Base-by-base conservation (phyloP, 2,113 vertebrate genomes). In the Neomonachus schauinslandi region DNA sequence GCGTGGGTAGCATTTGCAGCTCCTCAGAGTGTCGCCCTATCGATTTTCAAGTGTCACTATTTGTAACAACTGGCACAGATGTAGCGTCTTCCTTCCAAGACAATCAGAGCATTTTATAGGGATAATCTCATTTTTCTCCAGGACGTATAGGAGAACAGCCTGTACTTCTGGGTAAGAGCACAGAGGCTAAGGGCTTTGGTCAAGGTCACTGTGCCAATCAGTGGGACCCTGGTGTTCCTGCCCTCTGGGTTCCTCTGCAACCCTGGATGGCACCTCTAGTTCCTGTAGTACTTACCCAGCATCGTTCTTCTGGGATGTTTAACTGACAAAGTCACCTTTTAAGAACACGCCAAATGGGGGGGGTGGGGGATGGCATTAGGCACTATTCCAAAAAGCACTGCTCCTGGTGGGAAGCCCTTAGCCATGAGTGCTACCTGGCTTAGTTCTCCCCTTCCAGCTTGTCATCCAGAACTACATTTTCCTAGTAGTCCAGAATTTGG, bases 11-110 rank as follows among this genome's bases (percentile, higher is more conserved):
- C 55, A 81, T 63, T 59, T 90, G 42, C 16, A 39, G 92, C 51
- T 95, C 74, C 81, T 88, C 6, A 63, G 86, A 97, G 85, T 49
- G 21, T 90, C 67, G 63, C 67, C 90, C 90, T 97, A 96, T 94
- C 0, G 16, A 96, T 98, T 98, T 95, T 71, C 79, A 96, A 76
- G 63, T 91, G 82, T 95, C 97, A 89, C 69, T 94, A 95, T 96
- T 96, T 97, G 88, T 96, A 97, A 97, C 81, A 89, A 88, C 51
- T 96, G 80, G 90, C 93, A 97, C 89, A 96, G 61, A 96, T 42
- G 89, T n/a, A 95, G 89, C 63, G 87, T 93, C 88, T 96, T 96
- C 94, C 95, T 96, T 94, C 85, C 77, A 93, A 89, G 87, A 96
- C 61, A 86, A 96, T 33, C 67, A 79, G 33, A 91, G 31, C 69